Conservation (phyloP, 2,888 invertebrate species). For the Drosophila limbata region DNA sequence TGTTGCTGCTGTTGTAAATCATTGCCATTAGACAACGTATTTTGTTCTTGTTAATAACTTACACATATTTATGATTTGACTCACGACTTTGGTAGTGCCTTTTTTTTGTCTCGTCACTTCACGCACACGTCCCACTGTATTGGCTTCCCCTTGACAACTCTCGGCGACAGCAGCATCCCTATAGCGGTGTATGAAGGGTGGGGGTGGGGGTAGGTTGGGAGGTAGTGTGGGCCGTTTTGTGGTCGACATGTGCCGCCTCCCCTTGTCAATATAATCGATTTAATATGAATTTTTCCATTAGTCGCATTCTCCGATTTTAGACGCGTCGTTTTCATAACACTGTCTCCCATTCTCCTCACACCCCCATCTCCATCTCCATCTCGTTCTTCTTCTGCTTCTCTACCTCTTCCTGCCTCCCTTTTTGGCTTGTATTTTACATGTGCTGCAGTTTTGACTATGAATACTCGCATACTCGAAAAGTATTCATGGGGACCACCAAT, state of each 20-base stretch:
- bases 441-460: slow-evolving; percentile 51
- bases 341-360: neutral
- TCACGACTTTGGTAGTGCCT: slow-evolving; percentile 12
- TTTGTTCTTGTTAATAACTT: slow-evolving; percentile 62
- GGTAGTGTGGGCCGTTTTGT: slow-evolving; percentile 10
- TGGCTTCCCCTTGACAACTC: slow-evolving; percentile 39
- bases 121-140: slow-evolving; percentile 43
- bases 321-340: slow-evolving; percentile 58
- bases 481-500: slow-evolving; percentile 68
- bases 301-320: slow-evolving; percentile 77
- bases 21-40: slow-evolving; percentile 53
- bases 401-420: slow-evolving; percentile 6
- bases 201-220: neutral
- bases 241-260: slow-evolving; percentile 14
- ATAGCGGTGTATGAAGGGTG: neutral
- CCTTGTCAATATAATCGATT: slow-evolving; percentile 83
- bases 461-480: slow-evolving; percentile 52
- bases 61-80: slow-evolving; percentile 63
- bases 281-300: slow-evolving; percentile 84
- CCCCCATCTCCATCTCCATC: neutral
- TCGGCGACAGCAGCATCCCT: slow-evolving; percentile 36
- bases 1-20: slow-evolving; percentile 41
- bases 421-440: slow-evolving; percentile 18
- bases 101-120: slow-evolving; percentile 17
- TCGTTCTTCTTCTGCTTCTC: neutral